Evolutionary conservation across 2,797 vertebrate species (phyloP).

Genomic region (Chelidonichthys spinosus): DNA sequence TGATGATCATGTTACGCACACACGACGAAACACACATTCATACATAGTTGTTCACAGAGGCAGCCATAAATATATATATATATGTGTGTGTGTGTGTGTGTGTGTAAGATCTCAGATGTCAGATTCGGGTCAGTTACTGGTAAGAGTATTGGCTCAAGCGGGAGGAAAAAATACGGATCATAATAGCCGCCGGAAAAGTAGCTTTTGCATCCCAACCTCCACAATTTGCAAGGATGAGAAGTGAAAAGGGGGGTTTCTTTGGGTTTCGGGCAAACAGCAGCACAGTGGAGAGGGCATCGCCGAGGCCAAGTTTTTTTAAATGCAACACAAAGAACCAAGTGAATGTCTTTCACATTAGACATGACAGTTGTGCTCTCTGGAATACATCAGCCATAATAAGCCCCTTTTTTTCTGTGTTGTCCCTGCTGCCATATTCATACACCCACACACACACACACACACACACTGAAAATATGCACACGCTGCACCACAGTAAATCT

Average conservation of each 20-base stretch:
- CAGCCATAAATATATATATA: too few relatives aligned
- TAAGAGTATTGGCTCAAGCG: background rate
- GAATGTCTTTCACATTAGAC: conserved; percentile 69
- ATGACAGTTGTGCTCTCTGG: conserved; percentile 72
- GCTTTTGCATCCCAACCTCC: conserved; percentile 18
- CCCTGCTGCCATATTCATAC: conserved; percentile 40
- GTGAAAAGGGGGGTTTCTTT: conserved; percentile 43
- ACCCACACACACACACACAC: conserved; percentile 25
- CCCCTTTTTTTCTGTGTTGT: conserved; percentile 36
- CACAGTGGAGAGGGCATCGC: conserved; percentile 45
- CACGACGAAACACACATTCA: background rate
- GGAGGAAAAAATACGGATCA: conserved; percentile 8
- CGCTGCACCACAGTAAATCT: conserved; percentile 55
- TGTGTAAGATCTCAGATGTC: too few relatives aligned
- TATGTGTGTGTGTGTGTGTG: too few relatives aligned
- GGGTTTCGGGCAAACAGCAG: conserved; percentile 41
- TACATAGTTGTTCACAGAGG: too few relatives aligned
- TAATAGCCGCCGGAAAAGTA: conserved; percentile 6
- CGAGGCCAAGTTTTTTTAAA: conserved; percentile 62
- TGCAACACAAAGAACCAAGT: conserved; percentile 58
- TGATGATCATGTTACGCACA: background rate
- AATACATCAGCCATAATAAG: conserved; percentile 72
- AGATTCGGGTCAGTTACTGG: background rate
- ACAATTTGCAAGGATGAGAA: conserved; percentile 35
- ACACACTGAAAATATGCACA: background rate